Evolutionary conservation across 2,113 vertebrate species (phyloP).

Genomic region (Thinocorus orbignyianus): DNA sequence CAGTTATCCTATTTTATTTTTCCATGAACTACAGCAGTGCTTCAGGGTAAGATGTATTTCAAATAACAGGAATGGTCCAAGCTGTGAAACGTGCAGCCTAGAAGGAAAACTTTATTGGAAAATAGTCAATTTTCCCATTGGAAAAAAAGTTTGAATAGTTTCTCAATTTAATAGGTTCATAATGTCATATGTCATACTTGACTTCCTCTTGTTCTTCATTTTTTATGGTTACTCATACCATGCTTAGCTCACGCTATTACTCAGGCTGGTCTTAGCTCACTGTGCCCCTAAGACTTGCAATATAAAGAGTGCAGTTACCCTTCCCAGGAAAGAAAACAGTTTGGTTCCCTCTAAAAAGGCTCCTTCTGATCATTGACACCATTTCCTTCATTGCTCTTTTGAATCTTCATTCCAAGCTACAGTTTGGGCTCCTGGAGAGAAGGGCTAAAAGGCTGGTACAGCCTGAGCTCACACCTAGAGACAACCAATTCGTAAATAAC

Average conservation of each 20-base stretch:
- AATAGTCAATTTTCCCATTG: slow-evolving; percentile 9
- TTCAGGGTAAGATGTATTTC: slow-evolving; percentile 32
- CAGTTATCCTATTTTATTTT: slow-evolving; percentile 32
- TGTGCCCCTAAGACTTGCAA: not conserved
- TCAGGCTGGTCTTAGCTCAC: not conserved
- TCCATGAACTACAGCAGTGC: not conserved
- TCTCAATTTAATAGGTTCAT: slow-evolving; percentile 20
- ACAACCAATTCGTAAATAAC: not conserved
- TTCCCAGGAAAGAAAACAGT: not conserved
- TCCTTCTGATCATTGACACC: not conserved
- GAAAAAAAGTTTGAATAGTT: not conserved
- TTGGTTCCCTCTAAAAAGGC: not conserved
- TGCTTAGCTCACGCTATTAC: not conserved
- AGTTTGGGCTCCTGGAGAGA: not conserved
- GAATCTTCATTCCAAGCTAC: not conserved
- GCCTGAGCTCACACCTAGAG: not conserved
- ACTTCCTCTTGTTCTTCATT: slow-evolving; percentile 21
- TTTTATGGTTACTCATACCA: not conserved
- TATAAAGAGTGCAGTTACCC: not conserved
- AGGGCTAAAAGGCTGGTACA: not conserved
- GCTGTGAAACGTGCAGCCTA: slow-evolving; percentile 11
- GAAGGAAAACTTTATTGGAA: slow-evolving; percentile 30
- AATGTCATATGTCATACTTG: not conserved
- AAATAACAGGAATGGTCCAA: not conserved
- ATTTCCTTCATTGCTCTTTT: not conserved